Base-by-base conservation (phyloP, 2,797 vertebrate species). In the Pseudochromis fuscus region DNA sequence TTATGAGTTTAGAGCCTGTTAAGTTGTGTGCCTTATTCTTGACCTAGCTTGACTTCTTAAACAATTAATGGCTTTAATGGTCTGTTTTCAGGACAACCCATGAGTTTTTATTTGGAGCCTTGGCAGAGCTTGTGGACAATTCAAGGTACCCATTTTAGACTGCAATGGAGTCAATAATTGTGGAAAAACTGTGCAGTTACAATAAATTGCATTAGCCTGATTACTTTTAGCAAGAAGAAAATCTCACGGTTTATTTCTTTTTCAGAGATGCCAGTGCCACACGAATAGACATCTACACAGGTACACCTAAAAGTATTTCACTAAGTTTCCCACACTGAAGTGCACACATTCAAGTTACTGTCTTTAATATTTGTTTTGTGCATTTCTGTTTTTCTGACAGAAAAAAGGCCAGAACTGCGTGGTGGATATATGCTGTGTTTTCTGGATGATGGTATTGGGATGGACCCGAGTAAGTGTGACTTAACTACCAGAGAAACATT, bases 121-220 rank as follows among this genome's bases (percentile, higher is more conserved):
- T 99, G 92, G 97, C 98, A 44, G 98, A 99, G 86, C 95, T 99
- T 75, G 97, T 99, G 82, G 98, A 99, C 93, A 99, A 99, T 79
- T 97, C 98, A 87, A 98, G 98, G 98, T 99, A 96, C 27, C 10
- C 5, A 5, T 24, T 24, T 53, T 40, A 0, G 64, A 60, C 73
- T 51, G 1, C 46, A 35, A 15, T 9, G 24, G 2, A n/a, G 2
- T 11, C 1, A 42, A 1, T 5, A 35, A 13, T 42, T 38, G 7
- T 45, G 67, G 30, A 45, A 19, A 74, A 19, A 37, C 38, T 19
- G n/a, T 60, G 4, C 13, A 48, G 24, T 2, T 5, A 56, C 15
- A 10, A 37, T 46, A 67, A 45, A 1, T 10, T 12, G 7, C 8
- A 16, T 53, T 49, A 16, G 1, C 2, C 27, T 12, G 7, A 31